phyloP scores from a whole-genome alignment of 2,797 vertebrate genomes.

The Arctocebus calabarensis region DNA sequence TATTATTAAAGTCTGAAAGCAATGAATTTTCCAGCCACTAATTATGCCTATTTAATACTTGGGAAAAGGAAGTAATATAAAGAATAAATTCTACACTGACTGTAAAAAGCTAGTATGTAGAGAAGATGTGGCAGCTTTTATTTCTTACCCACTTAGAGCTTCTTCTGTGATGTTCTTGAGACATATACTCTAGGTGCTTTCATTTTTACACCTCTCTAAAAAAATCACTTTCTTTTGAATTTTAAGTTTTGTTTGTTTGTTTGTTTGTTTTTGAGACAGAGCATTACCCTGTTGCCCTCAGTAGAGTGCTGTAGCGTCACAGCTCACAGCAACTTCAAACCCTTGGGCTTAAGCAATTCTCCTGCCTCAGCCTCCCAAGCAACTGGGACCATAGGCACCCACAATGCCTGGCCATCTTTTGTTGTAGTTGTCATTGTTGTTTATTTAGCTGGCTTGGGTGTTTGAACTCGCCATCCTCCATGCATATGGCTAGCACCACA shows the following conservation, averaged over 20 bases:
- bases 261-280: background rate
- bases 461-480: too few species aligned
- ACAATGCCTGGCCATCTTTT: background rate
- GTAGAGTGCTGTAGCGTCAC: background rate
- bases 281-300: background rate
- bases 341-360: background rate
- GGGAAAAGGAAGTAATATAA: background rate
- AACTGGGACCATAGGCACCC: background rate
- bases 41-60: background rate
- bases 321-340: background rate
- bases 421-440: too few species aligned
- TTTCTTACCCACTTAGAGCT: background rate
- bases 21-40: background rate
- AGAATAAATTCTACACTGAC: background rate
- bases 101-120: background rate
- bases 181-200: background rate
- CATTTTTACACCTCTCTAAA: background rate
- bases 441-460: too few species aligned
- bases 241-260: background rate
- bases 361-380: background rate
- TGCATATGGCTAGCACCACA: too few species aligned
- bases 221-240: background rate
- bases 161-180: background rate
- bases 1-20: background rate
- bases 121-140: background rate